Conservation (phyloP, 1,140 invertebrate genomes). For the Platyscapa corneri region DNA sequence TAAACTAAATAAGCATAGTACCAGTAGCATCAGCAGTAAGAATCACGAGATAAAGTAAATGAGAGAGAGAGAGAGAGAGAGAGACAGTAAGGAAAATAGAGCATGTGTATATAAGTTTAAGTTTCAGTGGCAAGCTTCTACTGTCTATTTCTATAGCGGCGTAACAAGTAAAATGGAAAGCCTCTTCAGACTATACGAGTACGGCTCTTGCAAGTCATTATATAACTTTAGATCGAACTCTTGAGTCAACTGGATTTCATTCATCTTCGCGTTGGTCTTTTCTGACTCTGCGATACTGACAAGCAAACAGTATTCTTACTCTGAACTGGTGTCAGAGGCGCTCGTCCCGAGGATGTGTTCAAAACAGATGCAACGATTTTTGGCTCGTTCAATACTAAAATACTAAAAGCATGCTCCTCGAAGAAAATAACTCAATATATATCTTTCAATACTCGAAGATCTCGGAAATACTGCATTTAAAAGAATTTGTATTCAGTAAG, state of each 20-base stretch:
- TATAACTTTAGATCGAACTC: conserved; percentile 10
- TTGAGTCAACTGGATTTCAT: background rate
- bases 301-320: background rate
- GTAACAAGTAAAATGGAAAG: conserved; percentile 42
- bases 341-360: background rate
- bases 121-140: background rate
- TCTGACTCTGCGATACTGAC: background rate
- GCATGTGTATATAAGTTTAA: background rate
- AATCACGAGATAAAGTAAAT: background rate
- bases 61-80: background rate
- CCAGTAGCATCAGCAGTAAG: background rate
- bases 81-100: background rate
- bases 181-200: background rate
- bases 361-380: background rate
- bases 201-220: conserved; percentile 23
- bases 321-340: background rate
- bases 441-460: background rate
- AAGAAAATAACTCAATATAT: background rate
- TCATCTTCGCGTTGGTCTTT: background rate
- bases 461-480: background rate
- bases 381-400: background rate
- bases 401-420: background rate
- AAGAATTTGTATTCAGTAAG: background rate
- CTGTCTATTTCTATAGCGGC: background rate
- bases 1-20: conserved; percentile 54